Evolutionary conservation across 2,113 vertebrate species (phyloP), one percentile per base, ranked within the genome.

Genomic region (Rynchops niger): DNA sequence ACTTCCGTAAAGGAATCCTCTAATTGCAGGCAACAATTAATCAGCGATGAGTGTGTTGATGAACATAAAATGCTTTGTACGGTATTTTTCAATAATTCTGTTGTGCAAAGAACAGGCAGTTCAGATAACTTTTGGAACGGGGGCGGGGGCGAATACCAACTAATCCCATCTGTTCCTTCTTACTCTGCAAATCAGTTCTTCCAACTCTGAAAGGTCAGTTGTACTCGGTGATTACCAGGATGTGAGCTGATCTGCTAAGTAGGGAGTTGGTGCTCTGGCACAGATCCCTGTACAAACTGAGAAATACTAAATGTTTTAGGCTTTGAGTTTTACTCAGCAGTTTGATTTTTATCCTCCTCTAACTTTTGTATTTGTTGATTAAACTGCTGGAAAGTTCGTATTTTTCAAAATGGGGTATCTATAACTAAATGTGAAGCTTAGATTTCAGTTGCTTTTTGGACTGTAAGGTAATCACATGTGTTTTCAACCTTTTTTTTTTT

Each of bases 121-220:
- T 73, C 59, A 62, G 80, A 23, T 67, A 65, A 83, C 30, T 93
- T 63, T 66, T 30, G 34, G 59, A 94, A 63, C 2, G 12, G 93
- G 22, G 50, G 55, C 0, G 84, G 90, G 55, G 71, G 85, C 14
- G 43, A 87, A 40, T 21, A 34, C 53, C 11, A 8, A 78, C 72
- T 81, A 65, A 45, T 95, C 53, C 96, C 95, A 94, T 97, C 96
- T 97, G 97, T 95, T 96, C 77, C 32, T 15, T 94, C 42, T 83
- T 67, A 56, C 25, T 69, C 65, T 76, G 89, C 43, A 90, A 81
- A 87, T 88, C 76, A 78, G 50, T 90, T 93, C 77, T 83, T 92
- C 67, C 56, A 93, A 55, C 88, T 94, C 92, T 49, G 85, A 95
- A 93, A 94, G 77, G 94, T 93, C 94, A 83, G 43, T 61, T 17